These are phyloP conservation scores for Actenoides hombroni DNA, from an alignment of 2,113 vertebrate genomes.

Conservation along the genomic window DNA sequence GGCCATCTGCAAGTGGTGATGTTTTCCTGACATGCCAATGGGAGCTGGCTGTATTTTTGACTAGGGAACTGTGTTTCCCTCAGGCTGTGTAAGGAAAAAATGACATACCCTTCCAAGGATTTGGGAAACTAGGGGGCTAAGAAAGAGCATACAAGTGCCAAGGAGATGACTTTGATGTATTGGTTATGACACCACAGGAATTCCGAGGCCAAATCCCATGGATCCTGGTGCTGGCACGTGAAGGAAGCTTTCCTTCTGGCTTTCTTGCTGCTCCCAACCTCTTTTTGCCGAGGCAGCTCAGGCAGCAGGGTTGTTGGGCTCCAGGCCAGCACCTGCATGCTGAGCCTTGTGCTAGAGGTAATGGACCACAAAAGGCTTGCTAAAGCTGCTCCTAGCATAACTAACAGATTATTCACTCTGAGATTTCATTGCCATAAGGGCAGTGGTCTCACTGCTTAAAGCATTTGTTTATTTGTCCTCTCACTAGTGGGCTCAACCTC, in stretches of 20 bases:
- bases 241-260: neutral
- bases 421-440: neutral
- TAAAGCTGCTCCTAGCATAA: neutral
- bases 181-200: neutral
- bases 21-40: neutral
- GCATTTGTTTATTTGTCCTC: neutral
- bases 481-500: rapidly evolving
- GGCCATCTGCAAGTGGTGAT: neutral
- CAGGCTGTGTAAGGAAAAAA: neutral
- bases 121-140: neutral
- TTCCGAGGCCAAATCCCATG: neutral
- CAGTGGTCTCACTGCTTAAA: neutral
- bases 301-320: neutral
- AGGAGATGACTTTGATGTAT: conserved; percentile 6
- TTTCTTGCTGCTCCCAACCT: neutral
- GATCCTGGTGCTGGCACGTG: neutral
- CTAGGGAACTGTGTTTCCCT: neutral
- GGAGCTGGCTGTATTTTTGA: neutral
- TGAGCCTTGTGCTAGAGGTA: neutral
- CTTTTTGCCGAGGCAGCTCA: neutral
- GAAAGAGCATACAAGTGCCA: neutral
- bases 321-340: neutral
- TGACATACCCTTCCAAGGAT: neutral
- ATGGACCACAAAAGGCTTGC: neutral
- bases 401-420: neutral